Evolutionary conservation across 92 coral and sea anemone species (phyloP), one percentile per base, ranked within the genome.

Genomic region (Actinernus sp.): DNA sequence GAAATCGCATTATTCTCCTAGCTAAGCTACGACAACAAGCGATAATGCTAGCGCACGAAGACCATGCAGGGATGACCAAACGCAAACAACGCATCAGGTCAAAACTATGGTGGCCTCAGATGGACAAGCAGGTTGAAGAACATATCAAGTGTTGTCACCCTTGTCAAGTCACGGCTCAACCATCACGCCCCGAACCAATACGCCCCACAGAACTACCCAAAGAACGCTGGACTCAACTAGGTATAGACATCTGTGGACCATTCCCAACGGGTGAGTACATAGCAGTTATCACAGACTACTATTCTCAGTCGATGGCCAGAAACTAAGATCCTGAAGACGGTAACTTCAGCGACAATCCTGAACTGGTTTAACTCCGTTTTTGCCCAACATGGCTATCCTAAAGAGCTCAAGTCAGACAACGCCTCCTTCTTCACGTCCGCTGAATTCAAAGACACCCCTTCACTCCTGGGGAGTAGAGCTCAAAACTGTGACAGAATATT

Each of bases 251-350:
- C 6, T 66, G 92, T 49, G 92, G 87, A 13, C 84, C 84, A 26
- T 86, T 86, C 25, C 88, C 84, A 38, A 86, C n/a, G n/a, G n/a
- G n/a, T n/a, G n/a, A n/a, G n/a, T n/a, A n/a, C n/a, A n/a, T n/a
- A n/a, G n/a, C n/a, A 59, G n/a, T n/a, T n/a, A 67, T 86, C 22
- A 72, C 87, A 1, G 78, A 78, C 27, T 85, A 78, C 36, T 57
- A 85, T 48, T 78, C 82, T n/a, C n/a, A n/a, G n/a, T 5, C 25
- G 75, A 10, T 84, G 85, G 81, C 92, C 87, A 39, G 82, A 64
- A 30, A 84, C 32, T 26, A 45, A 74, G 12, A 58, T 65, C 49
- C 70, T 74, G 41, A 64, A 61, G 55, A 58, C 30, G 59, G 69
- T 48, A 41, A 81, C n/a, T n/a, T n/a, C n/a, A n/a, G n/a, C n/a